These are phyloP conservation scores for Torymus aiolomorphi DNA, from an alignment of 2,888 invertebrate genomes.

Conservation along the genomic window DNA sequence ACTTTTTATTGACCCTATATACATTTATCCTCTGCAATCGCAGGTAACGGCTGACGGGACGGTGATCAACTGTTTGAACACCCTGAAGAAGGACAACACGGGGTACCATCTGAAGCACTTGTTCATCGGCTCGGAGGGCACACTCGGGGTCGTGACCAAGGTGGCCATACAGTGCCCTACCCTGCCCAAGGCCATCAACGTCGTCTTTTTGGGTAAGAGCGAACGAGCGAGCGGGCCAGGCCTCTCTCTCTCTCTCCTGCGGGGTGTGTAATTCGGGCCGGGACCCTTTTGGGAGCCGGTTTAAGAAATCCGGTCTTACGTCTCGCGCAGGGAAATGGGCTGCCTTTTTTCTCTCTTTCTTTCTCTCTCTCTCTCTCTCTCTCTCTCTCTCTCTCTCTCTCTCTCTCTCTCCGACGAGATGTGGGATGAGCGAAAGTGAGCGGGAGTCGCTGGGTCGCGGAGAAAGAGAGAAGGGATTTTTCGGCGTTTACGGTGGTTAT, in stretches of 20 bases:
- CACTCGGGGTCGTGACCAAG: slow-evolving; percentile 94
- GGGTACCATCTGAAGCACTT: slow-evolving; percentile 97
- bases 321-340: no score
- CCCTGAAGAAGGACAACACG: slow-evolving; percentile 97
- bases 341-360: no score
- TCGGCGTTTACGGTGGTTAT: no score
- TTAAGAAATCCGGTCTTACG: background rate
- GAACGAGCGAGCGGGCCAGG: no score
- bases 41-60: slow-evolving; percentile 91
- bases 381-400: no score
- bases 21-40: background rate
- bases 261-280: no score
- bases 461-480: no score
- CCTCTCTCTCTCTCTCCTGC: no score
- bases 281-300: slow-evolving; percentile 7
- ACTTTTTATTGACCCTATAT: background rate
- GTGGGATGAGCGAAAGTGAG: no score
- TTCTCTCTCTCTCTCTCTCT: no score
- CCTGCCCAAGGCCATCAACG: slow-evolving; percentile 86
- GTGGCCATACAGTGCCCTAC: slow-evolving; percentile 93
- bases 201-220: slow-evolving; percentile 87
- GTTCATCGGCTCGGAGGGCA: slow-evolving; percentile 98
- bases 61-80: slow-evolving; percentile 88
- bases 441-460: no score
- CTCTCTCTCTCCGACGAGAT: no score